Evolutionary conservation across 2,888 invertebrate genomes (phyloP), one percentile per base, ranked within the genome.

Genomic region (Amiota minor): DNA sequence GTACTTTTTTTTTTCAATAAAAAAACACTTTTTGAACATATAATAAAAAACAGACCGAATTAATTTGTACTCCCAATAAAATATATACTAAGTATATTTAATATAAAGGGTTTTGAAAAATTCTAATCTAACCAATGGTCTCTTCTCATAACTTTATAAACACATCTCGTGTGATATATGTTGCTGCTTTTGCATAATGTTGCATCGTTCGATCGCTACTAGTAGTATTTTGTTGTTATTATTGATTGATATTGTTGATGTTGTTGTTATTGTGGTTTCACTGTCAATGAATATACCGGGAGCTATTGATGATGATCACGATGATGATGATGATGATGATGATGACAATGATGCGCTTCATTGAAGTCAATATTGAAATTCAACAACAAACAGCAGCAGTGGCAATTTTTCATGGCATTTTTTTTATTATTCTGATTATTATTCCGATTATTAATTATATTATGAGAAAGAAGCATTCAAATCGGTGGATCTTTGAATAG

Each of bases 391-490:
- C 53, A 12, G 50, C 14, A 11, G 23, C 67, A 68, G 78, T 76
- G 82, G 80, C 84, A 86, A 87, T 87, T 87, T 87, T 84, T 87
- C 87, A 87, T 84, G 78, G 80, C 77, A 81, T 87, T 87, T 87
- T 85, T 87, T 87, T 86, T 35, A 35, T 35, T 23, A 23, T 23
- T 23, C 23, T 23, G 23, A 23, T 23, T 23, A 23, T 23, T 35
- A 35, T 35, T 82, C 78, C 82, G 81, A 82, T 84, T 86, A 86
- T 86, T 84, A 82, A 82, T 86, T 85, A 83, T 83, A 80, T 85
- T 82, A 81, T 79, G 76, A 77, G n/a, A n/a, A n/a, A n/a, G n/a
- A n/a, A n/a, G 79, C 82, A 81, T 81, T 74, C 74, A 74, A 72
- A 77, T 74, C 75, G 65, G 50, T 12, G 23, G 1, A 67, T 18